These are phyloP conservation scores for Catharus minimus DNA, from an alignment of 2,113 vertebrate species.

Conservation along the genomic window DNA sequence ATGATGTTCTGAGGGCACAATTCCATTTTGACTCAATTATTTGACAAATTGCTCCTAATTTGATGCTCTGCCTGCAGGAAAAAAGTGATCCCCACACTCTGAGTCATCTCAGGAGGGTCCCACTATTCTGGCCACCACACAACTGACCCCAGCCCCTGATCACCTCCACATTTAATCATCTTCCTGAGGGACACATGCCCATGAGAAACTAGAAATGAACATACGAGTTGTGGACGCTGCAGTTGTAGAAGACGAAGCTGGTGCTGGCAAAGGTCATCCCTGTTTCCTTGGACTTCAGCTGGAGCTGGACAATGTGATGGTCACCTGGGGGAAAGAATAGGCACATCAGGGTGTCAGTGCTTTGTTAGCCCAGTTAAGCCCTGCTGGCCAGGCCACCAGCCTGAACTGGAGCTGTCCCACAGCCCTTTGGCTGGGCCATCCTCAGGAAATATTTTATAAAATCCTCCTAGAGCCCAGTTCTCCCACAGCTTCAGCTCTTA, in stretches of 20 bases:
- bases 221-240: constrained; percentile 97
- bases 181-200: neutral
- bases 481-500: neutral
- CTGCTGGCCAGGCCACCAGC: neutral
- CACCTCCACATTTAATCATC: neutral
- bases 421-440: neutral
- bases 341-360: neutral
- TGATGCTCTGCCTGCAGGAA: neutral
- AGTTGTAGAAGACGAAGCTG: constrained; percentile 99
- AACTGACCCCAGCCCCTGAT: neutral
- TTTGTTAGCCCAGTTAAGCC: neutral
- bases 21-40: accelerated
- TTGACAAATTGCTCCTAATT: neutral
- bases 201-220: constrained; percentile 51
- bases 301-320: constrained; percentile 95
- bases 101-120: neutral
- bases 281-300: constrained; percentile 96
- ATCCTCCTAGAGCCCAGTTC: neutral
- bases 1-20: neutral
- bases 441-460: neutral
- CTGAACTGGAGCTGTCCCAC: neutral
- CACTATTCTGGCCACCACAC: neutral
- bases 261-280: constrained; percentile 97
- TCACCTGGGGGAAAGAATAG: constrained; percentile 77
- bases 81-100: neutral